Conservation (phyloP, 2,888 invertebrate species). For the Dasysyrphus albostriatus region DNA sequence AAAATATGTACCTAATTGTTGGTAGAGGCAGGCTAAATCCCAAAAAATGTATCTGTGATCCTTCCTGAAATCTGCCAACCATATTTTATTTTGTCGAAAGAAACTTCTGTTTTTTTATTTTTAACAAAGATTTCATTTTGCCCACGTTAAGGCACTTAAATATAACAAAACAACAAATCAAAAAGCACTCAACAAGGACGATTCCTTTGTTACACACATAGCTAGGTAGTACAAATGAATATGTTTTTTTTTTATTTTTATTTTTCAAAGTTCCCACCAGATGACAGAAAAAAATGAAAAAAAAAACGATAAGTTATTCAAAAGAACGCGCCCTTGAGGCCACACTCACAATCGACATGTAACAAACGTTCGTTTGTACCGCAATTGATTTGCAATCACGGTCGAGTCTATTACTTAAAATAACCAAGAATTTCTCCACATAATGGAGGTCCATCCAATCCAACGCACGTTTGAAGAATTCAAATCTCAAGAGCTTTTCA, state of each 20-base stretch:
- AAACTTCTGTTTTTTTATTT: not conserved
- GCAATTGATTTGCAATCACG: conserved; percentile 56
- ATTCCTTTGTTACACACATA: not conserved
- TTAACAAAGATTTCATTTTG: not conserved
- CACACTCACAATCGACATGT: conserved; percentile 43
- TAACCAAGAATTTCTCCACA: conserved; percentile 19
- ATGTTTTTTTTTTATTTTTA: conserved; percentile 3
- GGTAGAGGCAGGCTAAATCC: not conserved
- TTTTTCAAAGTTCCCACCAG: conserved; percentile 13
- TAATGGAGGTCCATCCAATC: conserved; percentile 24
- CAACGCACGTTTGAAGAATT: conserved; percentile 38
- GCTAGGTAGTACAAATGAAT: not conserved
- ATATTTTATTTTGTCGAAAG: not conserved
- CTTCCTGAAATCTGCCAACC: not conserved
- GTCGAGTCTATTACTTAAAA: conserved; percentile 19
- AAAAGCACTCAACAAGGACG: conserved; percentile 12
- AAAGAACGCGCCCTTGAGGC: conserved; percentile 27
- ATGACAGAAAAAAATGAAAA: conserved; percentile 7
- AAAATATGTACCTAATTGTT: not conserved
- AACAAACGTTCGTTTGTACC: conserved; percentile 38
- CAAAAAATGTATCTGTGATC: not conserved
- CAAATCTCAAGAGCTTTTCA: conserved; percentile 52
- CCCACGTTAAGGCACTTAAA: conserved; percentile 18
- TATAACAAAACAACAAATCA: conserved; percentile 18
- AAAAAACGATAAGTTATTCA: conserved; percentile 23